phyloP scores from a whole-genome alignment of 2,113 vertebrate genomes.

The Antennarius striatus region DNA sequence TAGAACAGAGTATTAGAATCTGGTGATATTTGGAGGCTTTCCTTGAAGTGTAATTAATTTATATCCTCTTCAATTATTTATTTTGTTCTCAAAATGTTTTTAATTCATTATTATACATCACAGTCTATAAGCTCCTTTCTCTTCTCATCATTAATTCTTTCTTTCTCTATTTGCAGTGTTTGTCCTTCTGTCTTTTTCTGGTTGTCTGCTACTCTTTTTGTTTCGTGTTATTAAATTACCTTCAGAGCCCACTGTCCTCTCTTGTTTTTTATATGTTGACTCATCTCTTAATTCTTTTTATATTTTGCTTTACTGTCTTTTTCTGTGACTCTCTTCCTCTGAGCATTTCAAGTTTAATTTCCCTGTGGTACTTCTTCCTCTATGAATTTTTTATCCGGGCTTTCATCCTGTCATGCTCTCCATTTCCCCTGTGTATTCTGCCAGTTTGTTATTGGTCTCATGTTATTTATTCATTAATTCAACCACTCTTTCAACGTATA shows the following conservation, averaged over 20 bases:
- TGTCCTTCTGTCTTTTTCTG: conserved; percentile 9
- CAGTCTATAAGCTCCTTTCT: no score
- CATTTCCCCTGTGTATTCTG: neutral
- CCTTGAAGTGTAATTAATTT: no score
- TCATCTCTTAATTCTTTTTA: conserved; percentile 2
- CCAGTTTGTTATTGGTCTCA: conserved; percentile 3
- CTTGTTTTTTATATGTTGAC: neutral
- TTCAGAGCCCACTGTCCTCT: conserved; percentile 1
- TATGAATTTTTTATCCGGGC: conserved; percentile 27
- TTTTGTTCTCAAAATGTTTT: no score
- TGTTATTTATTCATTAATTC: conserved; percentile 15
- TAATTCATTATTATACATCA: no score
- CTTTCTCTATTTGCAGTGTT: conserved; percentile 10
- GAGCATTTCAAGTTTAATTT: conserved; percentile 42
- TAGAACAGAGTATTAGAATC: no score
- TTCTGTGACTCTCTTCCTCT: neutral
- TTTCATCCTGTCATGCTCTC: conserved; percentile 16
- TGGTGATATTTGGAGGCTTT: no score
- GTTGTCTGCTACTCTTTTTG: neutral
- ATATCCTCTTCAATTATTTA: no score
- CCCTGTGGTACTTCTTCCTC: conserved; percentile 23
- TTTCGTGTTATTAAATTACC: conserved; percentile 7
- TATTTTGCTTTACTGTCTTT: conserved; percentile 10
- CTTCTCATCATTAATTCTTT: no score
- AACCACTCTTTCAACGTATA: neutral